Evolutionary conservation across 2,797 vertebrate species (phyloP).

Genomic region (Halcyon leucocephala): DNA sequence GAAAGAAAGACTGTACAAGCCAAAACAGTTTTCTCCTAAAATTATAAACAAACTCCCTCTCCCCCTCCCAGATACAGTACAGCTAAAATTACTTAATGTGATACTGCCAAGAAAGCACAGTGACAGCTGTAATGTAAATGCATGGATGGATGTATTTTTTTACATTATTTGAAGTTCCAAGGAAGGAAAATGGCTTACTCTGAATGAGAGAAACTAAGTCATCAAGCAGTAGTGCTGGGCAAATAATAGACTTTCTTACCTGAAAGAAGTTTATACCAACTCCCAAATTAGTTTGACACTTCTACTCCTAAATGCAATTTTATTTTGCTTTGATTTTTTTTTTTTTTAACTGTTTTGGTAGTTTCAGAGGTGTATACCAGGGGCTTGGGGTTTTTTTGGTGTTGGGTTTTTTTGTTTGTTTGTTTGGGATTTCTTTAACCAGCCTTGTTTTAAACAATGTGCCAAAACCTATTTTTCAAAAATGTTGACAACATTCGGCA

Average conservation of each 20-base stretch:
- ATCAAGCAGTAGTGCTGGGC: neutral
- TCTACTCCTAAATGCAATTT: neutral
- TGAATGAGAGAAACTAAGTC: neutral
- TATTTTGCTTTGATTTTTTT: neutral
- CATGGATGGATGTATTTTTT: neutral
- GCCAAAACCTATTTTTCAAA: neutral
- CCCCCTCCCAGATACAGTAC: neutral
- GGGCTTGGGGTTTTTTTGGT: neutral
- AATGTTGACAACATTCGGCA: neutral
- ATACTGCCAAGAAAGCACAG: neutral
- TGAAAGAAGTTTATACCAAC: neutral
- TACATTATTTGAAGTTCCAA: neutral
- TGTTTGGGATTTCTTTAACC: neutral
- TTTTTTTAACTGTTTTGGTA: neutral
- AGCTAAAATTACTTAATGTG: neutral
- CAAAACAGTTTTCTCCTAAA: slow-evolving; percentile 24
- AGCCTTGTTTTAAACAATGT: neutral
- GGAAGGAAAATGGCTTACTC: neutral
- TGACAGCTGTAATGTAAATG: neutral
- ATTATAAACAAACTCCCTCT: slow-evolving; percentile 28
- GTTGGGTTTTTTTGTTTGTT: neutral
- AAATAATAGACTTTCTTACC: neutral
- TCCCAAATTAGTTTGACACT: neutral
- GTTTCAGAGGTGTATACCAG: neutral
- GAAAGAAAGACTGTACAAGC: neutral